These are phyloP conservation scores for Zosterops lateralis DNA, from an alignment of 2,113 vertebrate species.

Conservation along the genomic window DNA sequence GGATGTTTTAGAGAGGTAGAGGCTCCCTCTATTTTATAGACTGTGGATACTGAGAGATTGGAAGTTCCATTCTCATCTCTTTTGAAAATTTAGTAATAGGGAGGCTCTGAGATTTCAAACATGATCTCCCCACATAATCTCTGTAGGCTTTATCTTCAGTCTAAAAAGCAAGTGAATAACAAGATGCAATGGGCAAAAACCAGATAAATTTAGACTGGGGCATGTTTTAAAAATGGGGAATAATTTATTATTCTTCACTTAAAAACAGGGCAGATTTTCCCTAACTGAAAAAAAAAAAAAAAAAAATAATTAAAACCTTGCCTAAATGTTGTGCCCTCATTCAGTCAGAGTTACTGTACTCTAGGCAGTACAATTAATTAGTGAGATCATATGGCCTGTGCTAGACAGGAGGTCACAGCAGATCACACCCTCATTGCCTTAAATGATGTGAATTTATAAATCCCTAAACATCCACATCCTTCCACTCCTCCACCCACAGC, in stretches of 20 bases:
- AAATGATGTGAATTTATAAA: conserved; percentile 22
- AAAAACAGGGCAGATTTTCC: not conserved
- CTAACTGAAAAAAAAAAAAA: not conserved
- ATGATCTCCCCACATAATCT: not conserved
- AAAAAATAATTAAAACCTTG: not conserved
- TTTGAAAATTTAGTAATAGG: not conserved
- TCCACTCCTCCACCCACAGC: not conserved
- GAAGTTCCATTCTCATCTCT: not conserved
- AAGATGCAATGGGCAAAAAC: not conserved
- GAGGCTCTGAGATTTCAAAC: conserved; percentile 5
- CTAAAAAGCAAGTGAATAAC: not conserved
- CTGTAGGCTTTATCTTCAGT: not conserved
- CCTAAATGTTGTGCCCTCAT: not conserved
- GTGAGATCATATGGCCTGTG: not conserved
- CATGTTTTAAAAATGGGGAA: not conserved
- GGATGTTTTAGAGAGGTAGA: not conserved
- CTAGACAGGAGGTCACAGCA: conserved; percentile 9
- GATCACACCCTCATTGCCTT: conserved; percentile 15
- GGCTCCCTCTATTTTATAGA: not conserved
- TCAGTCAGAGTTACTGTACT: not conserved
- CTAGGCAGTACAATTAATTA: conserved; percentile 47
- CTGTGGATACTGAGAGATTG: not conserved
- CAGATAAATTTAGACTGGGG: not conserved
- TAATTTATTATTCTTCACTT: not conserved
- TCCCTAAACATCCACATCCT: not conserved